Evolutionary conservation across 1,140 invertebrate species (phyloP).

Genomic region (Lamellibrachia luymesi): DNA sequence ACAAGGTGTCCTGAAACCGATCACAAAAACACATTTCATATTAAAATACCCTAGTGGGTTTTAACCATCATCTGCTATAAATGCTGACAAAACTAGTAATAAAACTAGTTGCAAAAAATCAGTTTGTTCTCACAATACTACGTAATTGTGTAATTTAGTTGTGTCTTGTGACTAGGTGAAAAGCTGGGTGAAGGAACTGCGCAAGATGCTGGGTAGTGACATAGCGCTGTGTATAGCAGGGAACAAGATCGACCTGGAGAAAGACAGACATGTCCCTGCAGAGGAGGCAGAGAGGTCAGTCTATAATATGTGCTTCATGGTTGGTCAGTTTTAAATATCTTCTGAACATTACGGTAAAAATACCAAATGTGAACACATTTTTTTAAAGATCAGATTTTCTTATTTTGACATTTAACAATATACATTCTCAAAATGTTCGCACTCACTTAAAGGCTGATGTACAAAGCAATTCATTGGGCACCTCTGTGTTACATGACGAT

Average conservation of each 20-base stretch:
- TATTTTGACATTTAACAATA: no score
- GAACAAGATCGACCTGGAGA: slow-evolving; percentile 96
- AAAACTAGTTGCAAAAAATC: not conserved
- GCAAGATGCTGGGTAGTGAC: slow-evolving; percentile 92
- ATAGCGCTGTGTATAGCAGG: slow-evolving; percentile 91
- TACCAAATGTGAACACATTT: not conserved
- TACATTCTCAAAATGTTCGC: no score
- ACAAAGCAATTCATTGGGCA: no score
- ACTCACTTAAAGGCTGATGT: no score
- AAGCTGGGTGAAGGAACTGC: slow-evolving; percentile 97
- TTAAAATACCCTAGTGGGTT: no score
- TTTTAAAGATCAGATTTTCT: not conserved
- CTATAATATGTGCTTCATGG: not conserved
- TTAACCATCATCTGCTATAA: no score
- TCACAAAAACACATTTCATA: no score
- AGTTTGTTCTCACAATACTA: not conserved
- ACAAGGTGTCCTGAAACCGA: no score
- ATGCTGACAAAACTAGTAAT: no score
- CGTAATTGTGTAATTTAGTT: not conserved
- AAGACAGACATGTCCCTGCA: slow-evolving; percentile 77
- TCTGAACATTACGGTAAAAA: not conserved
- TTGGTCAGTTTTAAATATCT: not conserved
- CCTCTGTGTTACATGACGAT: no score
- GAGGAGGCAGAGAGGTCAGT: slow-evolving; percentile 86
- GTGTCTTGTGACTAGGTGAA: slow-evolving; percentile 70